Base-by-base conservation (phyloP, 2,113 vertebrate species). In the Pterocles burchelli region DNA sequence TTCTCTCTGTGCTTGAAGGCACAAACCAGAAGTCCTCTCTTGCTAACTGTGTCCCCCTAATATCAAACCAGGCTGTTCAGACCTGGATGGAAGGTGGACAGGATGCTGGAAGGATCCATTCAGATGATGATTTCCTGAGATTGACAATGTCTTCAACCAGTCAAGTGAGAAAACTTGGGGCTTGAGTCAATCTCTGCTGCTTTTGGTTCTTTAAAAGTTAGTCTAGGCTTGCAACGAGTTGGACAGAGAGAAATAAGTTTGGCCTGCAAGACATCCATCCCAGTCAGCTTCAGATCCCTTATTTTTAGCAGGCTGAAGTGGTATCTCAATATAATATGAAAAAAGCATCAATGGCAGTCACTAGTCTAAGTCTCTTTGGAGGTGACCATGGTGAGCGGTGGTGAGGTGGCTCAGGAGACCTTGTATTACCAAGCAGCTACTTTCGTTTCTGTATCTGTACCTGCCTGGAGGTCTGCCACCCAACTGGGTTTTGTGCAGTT, bases 371-470 rank as follows among this genome's bases (percentile, higher is more conserved):
- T 58, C 48, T 49, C n/a, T 72, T 54, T 55, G 51, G 45, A 45
- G 0, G 1, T 41, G 59, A 16, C 61, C 15, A 2, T 1, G 28
- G 28, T 16, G 61, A 70, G 43, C 31, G 43, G 34, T 3, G 26
- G 61, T 59, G 63, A 72, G 34, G 43, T 74, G 71, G 38, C 73
- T 84, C 67, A 29, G 63, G 46, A 89, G 26, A 16, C 29, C 24
- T 65, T 70, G 29, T 17, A 15, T 43, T 2, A 62, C 15, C 0
- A 0, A 83, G 28, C 19, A 0, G 0, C 5, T 15, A 2, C 66
- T 55, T 88, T 67, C 20, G 38, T 34, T 66, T 82, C 65, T 38
- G 26, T 41, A 6, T 65, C 45, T 65, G 14, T 10, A 17, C 74
- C 70, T 74, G 43, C 61, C 61, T 74, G 85, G 28, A 82, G 20